Conservation (phyloP, 2,888 invertebrate species). For the Drosophila melanosoma region DNA sequence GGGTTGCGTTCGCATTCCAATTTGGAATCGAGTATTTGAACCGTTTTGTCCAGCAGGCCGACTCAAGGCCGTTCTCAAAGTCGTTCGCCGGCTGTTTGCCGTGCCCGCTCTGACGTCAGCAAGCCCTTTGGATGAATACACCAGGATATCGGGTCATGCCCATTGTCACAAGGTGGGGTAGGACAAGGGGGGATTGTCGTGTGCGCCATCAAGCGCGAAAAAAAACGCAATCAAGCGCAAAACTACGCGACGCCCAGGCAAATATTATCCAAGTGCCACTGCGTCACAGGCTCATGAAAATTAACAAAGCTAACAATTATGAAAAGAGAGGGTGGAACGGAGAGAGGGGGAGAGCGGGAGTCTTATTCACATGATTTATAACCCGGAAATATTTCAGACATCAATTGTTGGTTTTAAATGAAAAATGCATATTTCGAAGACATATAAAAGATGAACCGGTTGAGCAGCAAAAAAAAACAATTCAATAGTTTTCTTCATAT, state of each 20-base stretch:
- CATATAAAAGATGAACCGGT: neutral
- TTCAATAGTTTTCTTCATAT: neutral
- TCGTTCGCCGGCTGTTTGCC: conserved; percentile 35
- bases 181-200: neutral
- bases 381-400: neutral
- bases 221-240: conserved; percentile 59
- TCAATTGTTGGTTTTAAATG: neutral
- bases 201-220: conserved; percentile 42
- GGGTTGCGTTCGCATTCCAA: conserved; percentile 12
- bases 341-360: neutral
- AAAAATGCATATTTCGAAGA: neutral
- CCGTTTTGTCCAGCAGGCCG: conserved; percentile 18
- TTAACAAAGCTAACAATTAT: conserved; percentile 51
- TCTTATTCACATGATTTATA: neutral
- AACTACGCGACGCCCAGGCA: conserved; percentile 56
- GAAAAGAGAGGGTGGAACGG: neutral
- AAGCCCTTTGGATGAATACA: conserved; percentile 9
- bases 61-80: conserved; percentile 45
- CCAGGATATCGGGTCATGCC: neutral
- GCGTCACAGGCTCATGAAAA: conserved; percentile 50
- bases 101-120: conserved; percentile 61
- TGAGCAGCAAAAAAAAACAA: neutral
- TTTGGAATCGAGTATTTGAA: conserved; percentile 29
- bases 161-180: neutral
- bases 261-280: conserved; percentile 46